Evolutionary conservation across 2,888 invertebrate species (phyloP), one percentile per base, ranked within the genome.

Genomic region (Cosmopolites sordidus): DNA sequence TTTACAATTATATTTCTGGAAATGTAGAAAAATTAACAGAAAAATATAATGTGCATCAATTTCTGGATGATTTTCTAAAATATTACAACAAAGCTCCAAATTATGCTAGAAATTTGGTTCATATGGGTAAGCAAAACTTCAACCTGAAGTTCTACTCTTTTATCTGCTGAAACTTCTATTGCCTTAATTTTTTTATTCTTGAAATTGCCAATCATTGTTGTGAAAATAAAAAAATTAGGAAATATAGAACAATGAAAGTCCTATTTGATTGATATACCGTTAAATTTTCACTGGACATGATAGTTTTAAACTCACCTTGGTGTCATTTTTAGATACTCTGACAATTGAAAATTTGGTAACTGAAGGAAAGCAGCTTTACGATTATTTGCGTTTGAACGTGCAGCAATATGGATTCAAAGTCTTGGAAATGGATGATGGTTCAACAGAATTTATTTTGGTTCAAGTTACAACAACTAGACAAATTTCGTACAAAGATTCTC

Each of bases 81-180:
- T 87, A 87, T 69, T 89, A 88, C 68, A 83, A 82, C 43, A 85
- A 87, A 70, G 83, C 87, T 4, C 89, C 89, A 1, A 85, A 84
- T 71, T 87, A 83, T 67, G 85, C 89, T 1, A 76, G 86, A 59
- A 89, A 87, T 73, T 78, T 84, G 58, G 79, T 88, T 17, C 79
- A 83, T 64, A 79, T 84, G 69, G 86, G 86, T 84, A 73, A 54
- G 9, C 8, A 22, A 22, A 22, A 5, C 3, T 22, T 22, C 8
- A 22, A 5, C 8, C 8, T 22, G 22, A n/a, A n/a, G n/a, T n/a
- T n/a, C n/a, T n/a, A n/a, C n/a, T n/a, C n/a, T n/a, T n/a, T n/a
- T n/a, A n/a, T n/a, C n/a, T n/a, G n/a, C n/a, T n/a, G n/a, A n/a
- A n/a, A n/a, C n/a, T n/a, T n/a, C n/a, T n/a, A n/a, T n/a, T n/a